These are phyloP conservation scores for Palythoa grandiflora DNA, from an alignment of 92 coral and sea anemone species.

Conservation along the genomic window DNA sequence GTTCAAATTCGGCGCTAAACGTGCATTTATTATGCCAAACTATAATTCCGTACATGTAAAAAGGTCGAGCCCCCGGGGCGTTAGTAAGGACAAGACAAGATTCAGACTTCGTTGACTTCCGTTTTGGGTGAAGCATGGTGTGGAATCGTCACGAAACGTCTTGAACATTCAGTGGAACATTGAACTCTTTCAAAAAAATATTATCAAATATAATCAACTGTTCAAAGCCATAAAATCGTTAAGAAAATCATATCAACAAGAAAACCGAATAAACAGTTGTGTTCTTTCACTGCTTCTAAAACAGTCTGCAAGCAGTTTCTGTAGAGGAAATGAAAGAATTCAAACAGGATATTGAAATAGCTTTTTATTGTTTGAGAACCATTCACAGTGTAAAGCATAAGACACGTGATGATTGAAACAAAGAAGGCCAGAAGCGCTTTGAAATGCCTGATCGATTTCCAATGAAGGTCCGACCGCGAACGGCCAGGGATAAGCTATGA, in stretches of 20 bases:
- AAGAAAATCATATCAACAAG: neutral
- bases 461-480: slow-evolving; percentile 49
- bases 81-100: neutral
- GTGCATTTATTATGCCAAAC: too few species aligned
- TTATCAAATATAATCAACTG: neutral
- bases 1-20: too few species aligned
- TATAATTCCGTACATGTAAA: neutral
- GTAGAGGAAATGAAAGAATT: slow-evolving; percentile 45
- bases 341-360: slow-evolving; percentile 42
- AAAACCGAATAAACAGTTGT: neutral
- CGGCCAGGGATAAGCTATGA: slow-evolving; percentile 69
- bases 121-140: neutral
- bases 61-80: slow-evolving; percentile 4
- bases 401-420: slow-evolving; percentile 48
- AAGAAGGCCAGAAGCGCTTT: slow-evolving; percentile 85
- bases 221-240: neutral
- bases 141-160: neutral
- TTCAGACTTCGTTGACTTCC: slow-evolving; percentile 2
- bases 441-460: slow-evolving; percentile 61
- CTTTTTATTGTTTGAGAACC: slow-evolving; percentile 23
- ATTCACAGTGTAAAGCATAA: slow-evolving; percentile 22
- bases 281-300: neutral
- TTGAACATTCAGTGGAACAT: neutral
- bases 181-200: neutral
- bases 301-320: neutral